phyloP scores from a whole-genome alignment of 2,113 vertebrate genomes.

The Plestiodon gilberti region DNA sequence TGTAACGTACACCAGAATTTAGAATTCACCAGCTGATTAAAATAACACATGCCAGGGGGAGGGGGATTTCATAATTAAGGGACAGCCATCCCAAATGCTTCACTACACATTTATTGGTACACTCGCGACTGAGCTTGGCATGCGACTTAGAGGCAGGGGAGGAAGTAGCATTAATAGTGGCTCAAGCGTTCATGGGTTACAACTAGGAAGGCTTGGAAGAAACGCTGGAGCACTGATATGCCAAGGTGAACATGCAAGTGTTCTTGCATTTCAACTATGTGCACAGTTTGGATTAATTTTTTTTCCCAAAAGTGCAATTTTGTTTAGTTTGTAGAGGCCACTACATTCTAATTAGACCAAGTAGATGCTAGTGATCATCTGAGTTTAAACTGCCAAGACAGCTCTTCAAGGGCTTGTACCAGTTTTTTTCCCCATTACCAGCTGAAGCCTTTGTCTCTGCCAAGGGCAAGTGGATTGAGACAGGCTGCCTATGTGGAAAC shows the following conservation, averaged over 20 bases:
- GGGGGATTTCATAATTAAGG: background rate
- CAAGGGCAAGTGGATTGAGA: slow-evolving; percentile 79
- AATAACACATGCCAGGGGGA: no score
- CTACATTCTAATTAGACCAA: background rate
- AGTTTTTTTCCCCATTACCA: slow-evolving; percentile 77
- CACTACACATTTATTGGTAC: background rate
- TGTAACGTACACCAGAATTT: no score
- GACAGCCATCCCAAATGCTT: background rate
- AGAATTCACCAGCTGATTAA: background rate
- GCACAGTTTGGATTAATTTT: background rate
- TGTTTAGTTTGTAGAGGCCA: background rate
- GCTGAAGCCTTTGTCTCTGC: slow-evolving; percentile 73
- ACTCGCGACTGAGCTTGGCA: background rate
- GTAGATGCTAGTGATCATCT: background rate
- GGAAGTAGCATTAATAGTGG: no score
- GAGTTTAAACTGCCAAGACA: slow-evolving; percentile 76
- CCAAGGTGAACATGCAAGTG: background rate
- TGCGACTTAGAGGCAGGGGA: background rate
- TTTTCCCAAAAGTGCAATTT: background rate
- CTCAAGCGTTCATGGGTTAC: background rate
- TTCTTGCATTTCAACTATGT: background rate
- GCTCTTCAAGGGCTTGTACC: slow-evolving; percentile 67
- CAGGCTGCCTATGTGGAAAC: slow-evolving; percentile 77
- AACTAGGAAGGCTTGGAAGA: background rate
- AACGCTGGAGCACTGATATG: background rate